These are phyloP conservation scores for Brachyalestes nurse DNA, from an alignment of 2,797 vertebrate genomes.

Conservation along the genomic window DNA sequence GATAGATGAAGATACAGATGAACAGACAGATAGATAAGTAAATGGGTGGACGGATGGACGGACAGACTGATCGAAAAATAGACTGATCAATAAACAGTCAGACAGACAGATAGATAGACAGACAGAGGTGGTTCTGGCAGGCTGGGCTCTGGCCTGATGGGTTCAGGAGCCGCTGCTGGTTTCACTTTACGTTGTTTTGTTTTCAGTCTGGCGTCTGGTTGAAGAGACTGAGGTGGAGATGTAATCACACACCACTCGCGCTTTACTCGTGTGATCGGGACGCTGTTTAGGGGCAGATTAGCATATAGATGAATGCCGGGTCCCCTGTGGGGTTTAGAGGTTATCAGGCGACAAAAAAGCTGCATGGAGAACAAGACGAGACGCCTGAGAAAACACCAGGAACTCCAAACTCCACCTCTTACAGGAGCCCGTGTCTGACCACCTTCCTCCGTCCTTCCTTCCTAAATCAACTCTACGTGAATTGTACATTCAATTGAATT, in stretches of 20 bases:
- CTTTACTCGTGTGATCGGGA: constrained; percentile 11
- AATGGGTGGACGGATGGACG: no score
- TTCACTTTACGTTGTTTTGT: background rate
- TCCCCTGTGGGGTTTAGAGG: background rate
- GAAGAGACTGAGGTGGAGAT: background rate
- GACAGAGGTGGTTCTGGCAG: background rate
- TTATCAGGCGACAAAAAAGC: constrained; percentile 12
- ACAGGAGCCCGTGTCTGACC: no score
- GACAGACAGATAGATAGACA: no score
- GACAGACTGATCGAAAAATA: no score
- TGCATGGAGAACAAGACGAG: background rate
- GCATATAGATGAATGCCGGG: constrained; percentile 36
- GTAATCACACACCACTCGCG: constrained; percentile 17
- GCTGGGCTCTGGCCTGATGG: background rate
- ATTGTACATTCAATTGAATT: no score
- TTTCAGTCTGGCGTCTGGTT: background rate
- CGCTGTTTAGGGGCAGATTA: constrained; percentile 21
- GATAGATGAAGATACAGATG: background rate
- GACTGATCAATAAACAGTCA: no score
- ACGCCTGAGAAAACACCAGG: background rate
- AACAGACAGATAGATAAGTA: no score
- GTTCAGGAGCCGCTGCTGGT: background rate
- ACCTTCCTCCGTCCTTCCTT: no score
- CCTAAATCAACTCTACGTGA: no score
- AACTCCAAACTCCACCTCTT: background rate